Evolutionary conservation across 1,140 invertebrate species (phyloP).

Genomic region (Penaeus chinensis): DNA sequence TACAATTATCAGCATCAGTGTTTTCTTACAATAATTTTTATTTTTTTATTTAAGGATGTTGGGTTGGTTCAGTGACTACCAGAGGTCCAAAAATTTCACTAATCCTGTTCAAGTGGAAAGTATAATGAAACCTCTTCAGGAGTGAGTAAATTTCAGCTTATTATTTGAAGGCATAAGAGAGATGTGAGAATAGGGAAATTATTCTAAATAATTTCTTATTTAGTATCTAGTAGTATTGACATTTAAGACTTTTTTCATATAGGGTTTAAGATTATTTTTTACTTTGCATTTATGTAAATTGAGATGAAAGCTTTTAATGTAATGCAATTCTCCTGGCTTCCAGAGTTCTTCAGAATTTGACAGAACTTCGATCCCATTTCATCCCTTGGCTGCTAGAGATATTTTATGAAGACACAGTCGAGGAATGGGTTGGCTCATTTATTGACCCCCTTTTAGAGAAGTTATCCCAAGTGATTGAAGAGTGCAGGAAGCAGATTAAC

Average conservation of each 20-base stretch:
- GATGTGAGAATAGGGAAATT: neutral
- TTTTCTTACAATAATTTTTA: too few species aligned
- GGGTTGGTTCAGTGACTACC: conserved; percentile 68
- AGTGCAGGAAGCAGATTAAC: conserved; percentile 51
- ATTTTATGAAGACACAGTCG: conserved; percentile 67
- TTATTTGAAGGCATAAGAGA: neutral
- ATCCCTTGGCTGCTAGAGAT: conserved; percentile 65
- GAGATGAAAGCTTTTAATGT: neutral
- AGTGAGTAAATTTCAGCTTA: conserved; percentile 37
- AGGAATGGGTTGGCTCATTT: conserved; percentile 67
- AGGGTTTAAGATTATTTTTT: neutral
- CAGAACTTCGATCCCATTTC: conserved; percentile 64
- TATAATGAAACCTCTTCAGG: conserved; percentile 64
- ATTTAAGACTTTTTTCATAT: too few species aligned
- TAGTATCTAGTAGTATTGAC: too few species aligned
- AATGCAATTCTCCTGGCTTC: neutral
- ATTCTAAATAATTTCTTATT: neutral
- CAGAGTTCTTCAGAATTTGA: conserved; percentile 65
- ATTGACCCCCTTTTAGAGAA: conserved; percentile 65
- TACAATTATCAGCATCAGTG: too few species aligned
- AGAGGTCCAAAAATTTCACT: conserved; percentile 67
- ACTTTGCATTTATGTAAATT: neutral
- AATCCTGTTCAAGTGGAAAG: conserved; percentile 68
- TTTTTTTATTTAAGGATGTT: conserved; percentile 63
- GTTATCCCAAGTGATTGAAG: conserved; percentile 63